Evolutionary conservation across 2,888 invertebrate genomes (phyloP), one percentile per base, ranked within the genome.

Genomic region (Blastobasis lacticolella): DNA sequence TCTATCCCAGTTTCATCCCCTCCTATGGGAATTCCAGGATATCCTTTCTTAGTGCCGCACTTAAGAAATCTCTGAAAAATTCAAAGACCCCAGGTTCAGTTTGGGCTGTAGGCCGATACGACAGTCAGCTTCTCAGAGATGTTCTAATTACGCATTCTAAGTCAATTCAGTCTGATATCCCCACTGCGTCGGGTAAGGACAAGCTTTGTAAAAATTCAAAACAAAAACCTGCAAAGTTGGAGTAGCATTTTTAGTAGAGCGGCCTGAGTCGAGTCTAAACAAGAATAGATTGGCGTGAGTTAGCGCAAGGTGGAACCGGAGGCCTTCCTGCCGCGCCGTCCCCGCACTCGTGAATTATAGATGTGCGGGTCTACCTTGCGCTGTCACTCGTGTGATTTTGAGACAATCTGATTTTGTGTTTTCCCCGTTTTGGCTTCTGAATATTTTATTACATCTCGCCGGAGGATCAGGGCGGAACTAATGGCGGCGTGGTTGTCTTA

Each of bases 361-460:
- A 88, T 88, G 78, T 72, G 75, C 67, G 69, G 72, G 68, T 69
- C 64, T 74, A 69, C 74, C 76, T 72, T 69, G 74, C 72, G 66
- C 73, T 73, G 80, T 78, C 81, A 78, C 73, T 81, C 78, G 82
- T 82, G 86, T 85, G 86, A 86, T 87, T 84, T 83, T 79, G 81
- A 85, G 88, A 86, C 87, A 86, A 88, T 86, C 83, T 86, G 88
- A 88, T 87, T 84, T 84, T 75, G 82, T 78, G 74, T 77, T 71
- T 71, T 78, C 81, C 79, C 78, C 84, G 81, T 81, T 87, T 77
- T 81, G 73, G 78, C 63, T 69, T 64, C 64, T 87, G 87, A 87
- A 88, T 88, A 69, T 83, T 88, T 88, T 82, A 88, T 85, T 70
- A 78, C 69, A 73, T 76, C 73, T 70, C 71, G 76, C 73, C 69